Percentiles rank a stretch among this genome's conserved stretches.
These are phyloP conservation scores for Cynocephalus volans DNA, from an alignment of 2,113 vertebrate species.

Conservation along the genomic window DNA sequence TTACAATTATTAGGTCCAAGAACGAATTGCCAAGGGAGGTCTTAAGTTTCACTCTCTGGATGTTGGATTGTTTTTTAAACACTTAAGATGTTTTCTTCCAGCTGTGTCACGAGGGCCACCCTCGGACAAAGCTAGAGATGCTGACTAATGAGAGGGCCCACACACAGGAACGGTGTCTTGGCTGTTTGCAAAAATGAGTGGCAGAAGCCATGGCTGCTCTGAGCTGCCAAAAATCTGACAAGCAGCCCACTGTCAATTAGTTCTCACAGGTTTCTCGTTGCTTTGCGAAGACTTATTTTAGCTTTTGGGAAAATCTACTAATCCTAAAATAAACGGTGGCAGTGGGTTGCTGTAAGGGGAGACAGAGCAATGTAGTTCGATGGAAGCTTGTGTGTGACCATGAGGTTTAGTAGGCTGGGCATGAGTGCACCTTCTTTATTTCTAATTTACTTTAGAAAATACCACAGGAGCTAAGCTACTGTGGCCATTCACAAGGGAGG, in stretches of 20 bases:
- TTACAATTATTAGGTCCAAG: rapidly evolving
- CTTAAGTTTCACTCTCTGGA: neutral
- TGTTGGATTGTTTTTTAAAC: neutral
- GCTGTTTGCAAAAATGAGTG: neutral
- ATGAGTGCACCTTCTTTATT: too few relatives aligned
- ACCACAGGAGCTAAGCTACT: neutral
- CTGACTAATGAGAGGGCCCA: neutral
- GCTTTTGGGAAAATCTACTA: neutral
- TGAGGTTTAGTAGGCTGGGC: too few relatives aligned
- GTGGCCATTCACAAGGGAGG: too few relatives aligned
- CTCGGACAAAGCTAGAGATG: rapidly evolving
- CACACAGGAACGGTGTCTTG: too few relatives aligned
- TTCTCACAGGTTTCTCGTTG: neutral
- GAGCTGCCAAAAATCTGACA: neutral
- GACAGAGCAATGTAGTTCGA: rapidly evolving
- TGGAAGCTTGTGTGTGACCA: neutral
- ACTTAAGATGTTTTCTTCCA: neutral
- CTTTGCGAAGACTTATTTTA: neutral
- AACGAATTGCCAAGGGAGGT: neutral
- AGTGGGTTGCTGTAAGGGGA: neutral
- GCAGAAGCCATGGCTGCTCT: neutral
- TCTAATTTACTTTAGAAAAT: neutral
- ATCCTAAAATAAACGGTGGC: neutral
- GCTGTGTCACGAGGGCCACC: neutral
- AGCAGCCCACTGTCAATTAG: neutral